Conservation (phyloP, 2,113 vertebrate genomes). For the Globicephala melas region DNA sequence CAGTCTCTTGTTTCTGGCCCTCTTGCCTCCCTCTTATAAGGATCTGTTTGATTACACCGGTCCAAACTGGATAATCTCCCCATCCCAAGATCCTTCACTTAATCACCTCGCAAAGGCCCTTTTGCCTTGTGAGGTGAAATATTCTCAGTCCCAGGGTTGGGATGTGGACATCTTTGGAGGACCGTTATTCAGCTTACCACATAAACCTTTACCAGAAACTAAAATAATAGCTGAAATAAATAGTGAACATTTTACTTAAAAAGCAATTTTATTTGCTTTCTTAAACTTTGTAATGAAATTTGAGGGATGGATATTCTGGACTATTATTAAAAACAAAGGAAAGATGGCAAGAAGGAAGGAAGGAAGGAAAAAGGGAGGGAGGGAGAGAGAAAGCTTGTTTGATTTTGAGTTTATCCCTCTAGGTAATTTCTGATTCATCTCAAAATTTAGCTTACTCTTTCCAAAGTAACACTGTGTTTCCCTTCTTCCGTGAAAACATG, state of each 20-base stretch:
- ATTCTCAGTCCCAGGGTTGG: neutral
- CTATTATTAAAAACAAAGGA: neutral
- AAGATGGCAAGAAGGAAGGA: neutral
- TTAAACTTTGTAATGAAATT: neutral
- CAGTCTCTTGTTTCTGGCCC: neutral
- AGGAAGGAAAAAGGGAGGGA: neutral
- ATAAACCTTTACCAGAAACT: neutral
- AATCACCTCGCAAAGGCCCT: neutral
- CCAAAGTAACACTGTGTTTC: neutral
- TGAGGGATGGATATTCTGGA: neutral
- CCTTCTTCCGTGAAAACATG: neutral
- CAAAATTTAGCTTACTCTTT: neutral
- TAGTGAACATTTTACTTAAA: neutral
- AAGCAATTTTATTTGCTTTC: neutral
- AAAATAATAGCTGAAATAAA: neutral
- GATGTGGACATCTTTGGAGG: neutral
- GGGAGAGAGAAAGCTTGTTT: neutral
- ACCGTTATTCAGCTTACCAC: neutral
- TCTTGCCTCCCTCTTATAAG: neutral
- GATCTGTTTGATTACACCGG: neutral
- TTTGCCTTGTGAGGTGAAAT: neutral
- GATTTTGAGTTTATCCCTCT: neutral
- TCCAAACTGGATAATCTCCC: neutral
- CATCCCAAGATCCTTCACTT: neutral
- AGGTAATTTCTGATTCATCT: neutral